These are phyloP conservation scores for Stictocephala bisonia DNA, from an alignment of 2,888 invertebrate genomes.

Conservation along the genomic window DNA sequence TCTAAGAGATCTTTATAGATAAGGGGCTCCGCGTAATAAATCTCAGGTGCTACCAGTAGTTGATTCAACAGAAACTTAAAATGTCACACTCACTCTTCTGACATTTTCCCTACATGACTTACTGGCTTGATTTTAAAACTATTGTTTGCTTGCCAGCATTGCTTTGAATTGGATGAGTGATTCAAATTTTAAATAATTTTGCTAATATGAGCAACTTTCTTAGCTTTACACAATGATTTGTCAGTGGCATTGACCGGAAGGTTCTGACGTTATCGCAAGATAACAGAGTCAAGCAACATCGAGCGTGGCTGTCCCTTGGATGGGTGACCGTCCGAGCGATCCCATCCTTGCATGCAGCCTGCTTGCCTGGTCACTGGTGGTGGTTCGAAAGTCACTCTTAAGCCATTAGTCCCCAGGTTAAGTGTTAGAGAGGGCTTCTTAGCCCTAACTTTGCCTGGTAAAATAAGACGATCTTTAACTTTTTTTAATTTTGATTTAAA, in stretches of 20 bases:
- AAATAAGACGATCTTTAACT: background rate
- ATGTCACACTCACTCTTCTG: conserved; percentile 2
- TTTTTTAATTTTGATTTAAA: background rate
- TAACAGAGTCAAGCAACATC: too few relatives aligned
- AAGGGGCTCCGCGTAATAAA: background rate
- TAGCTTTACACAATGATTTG: background rate
- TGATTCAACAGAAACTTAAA: conserved; percentile 13
- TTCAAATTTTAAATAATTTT: background rate
- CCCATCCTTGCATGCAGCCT: too few relatives aligned
- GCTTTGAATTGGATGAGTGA: conserved; percentile 1
- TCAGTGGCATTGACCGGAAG: too few relatives aligned
- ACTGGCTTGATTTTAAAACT: background rate
- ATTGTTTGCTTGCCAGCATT: conserved; percentile 24
- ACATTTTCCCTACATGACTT: background rate
- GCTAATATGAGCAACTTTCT: background rate
- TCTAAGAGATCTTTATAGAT: too few relatives aligned
- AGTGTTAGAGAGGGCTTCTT: too few relatives aligned
- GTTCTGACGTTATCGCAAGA: too few relatives aligned
- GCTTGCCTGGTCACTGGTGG: too few relatives aligned
- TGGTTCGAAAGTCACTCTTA: too few relatives aligned
- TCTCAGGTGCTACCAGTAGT: background rate
- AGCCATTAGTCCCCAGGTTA: too few relatives aligned
- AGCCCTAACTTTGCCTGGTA: too few relatives aligned
- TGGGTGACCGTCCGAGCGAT: too few relatives aligned
- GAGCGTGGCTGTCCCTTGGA: too few relatives aligned